Evolutionary conservation across 2,113 vertebrate species (phyloP).

Genomic region (Pagrus major): DNA sequence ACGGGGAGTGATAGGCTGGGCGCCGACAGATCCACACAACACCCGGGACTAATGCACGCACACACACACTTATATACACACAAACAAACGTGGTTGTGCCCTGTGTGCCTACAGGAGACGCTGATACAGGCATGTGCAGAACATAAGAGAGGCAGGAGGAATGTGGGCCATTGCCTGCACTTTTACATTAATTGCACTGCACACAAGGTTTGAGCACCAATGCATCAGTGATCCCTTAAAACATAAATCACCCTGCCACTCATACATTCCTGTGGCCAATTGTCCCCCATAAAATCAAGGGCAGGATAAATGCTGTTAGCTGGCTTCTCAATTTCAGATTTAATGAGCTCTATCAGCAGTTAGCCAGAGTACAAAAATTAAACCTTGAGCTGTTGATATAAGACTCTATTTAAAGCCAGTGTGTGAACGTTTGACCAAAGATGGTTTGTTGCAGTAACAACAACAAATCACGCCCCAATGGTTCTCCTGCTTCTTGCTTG

Average conservation of each 20-base stretch:
- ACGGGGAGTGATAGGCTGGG: conserved; percentile 72
- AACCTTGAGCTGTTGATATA: neutral
- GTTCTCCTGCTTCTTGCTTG: no score
- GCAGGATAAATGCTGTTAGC: neutral
- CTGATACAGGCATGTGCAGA: conserved; percentile 36
- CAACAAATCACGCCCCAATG: neutral
- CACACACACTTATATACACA: conserved; percentile 11
- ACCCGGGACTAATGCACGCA: conserved; percentile 36
- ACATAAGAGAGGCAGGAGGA: conserved; percentile 12
- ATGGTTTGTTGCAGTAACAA: neutral
- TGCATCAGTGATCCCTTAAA: neutral
- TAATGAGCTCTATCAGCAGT: neutral
- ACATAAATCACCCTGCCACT: neutral
- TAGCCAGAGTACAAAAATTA: neutral
- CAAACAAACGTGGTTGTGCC: conserved; percentile 12
- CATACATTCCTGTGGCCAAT: neutral
- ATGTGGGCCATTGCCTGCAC: conserved; percentile 7
- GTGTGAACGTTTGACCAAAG: neutral
- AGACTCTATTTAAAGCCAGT: neutral
- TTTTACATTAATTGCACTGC: conserved; percentile 26
- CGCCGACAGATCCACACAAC: conserved; percentile 72
- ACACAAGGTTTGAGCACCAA: neutral
- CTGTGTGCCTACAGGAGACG: conserved; percentile 30
- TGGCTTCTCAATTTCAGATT: neutral
- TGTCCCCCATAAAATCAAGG: neutral